Evolutionary conservation across 2,888 invertebrate species (phyloP), one percentile per base, ranked within the genome.

Genomic region (Brassicogethes aeneus): DNA sequence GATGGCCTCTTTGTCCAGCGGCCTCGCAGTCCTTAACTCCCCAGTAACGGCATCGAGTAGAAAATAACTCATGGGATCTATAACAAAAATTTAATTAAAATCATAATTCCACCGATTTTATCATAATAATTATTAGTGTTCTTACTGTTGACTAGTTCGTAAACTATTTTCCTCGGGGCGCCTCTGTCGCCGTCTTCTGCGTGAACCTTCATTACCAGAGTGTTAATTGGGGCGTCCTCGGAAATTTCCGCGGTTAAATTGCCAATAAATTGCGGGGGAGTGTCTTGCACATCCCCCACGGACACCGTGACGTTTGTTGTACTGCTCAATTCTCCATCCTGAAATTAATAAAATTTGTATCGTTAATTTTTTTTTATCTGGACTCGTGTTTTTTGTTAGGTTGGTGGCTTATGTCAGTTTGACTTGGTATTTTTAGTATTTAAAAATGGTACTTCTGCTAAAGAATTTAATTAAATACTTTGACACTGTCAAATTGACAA

Each of bases 51-150:
- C 75, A 65, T 93, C 85, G 57, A 94, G 64, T 12, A 84, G 68
- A 62, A 94, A 94, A 61, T 88, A 90, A 59, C 90, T 87, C 67
- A 85, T 75, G 0, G 91, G 91, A 75, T 92, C 91, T 90, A 44
- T 29, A 56, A 49, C 5, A 12, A 13, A 7, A 5, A 23, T n/a
- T n/a, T n/a, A n/a, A n/a, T n/a, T n/a, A n/a, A n/a, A n/a, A n/a
- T n/a, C n/a, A n/a, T n/a, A n/a, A n/a, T n/a, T n/a, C n/a, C n/a
- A n/a, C n/a, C n/a, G n/a, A n/a, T n/a, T n/a, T n/a, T n/a, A n/a
- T n/a, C n/a, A n/a, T n/a, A n/a, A n/a, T n/a, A n/a, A n/a, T 7
- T 23, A 10, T 23, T 23, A 5, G 23, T 23, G 23, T 39, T 29
- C 80, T 74, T 67, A 90, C 90, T 90, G 46, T 82, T 82, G 13